Percentiles rank a stretch among this genome's conserved stretches.
phyloP scores from a whole-genome alignment of 2,113 vertebrate genomes.

The Dissostichus mawsoni region DNA sequence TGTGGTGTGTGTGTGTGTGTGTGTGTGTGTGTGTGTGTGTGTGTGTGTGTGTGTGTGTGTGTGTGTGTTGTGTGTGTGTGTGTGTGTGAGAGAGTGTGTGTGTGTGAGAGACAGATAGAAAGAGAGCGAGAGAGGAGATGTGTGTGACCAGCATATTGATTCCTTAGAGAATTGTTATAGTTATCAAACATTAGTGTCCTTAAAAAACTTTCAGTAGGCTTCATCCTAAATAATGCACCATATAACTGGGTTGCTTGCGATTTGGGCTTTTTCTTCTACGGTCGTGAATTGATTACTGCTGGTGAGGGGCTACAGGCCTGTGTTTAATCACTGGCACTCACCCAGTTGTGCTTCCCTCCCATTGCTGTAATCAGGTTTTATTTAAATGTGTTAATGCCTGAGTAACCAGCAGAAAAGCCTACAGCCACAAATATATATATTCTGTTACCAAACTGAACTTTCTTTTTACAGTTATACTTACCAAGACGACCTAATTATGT shows the following conservation, averaged over 20 bases:
- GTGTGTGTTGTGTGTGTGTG: conserved; percentile 32
- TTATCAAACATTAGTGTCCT: not conserved
- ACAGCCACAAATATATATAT: not conserved
- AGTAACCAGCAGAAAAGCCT: conserved; percentile 2
- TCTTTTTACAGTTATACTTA: not conserved
- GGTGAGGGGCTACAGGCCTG: conserved; percentile 1
- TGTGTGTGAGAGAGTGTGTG: not conserved
- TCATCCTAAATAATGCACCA: conserved; percentile 5
- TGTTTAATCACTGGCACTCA: conserved; percentile 26
- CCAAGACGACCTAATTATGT: conserved; percentile 12
- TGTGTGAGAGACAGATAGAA: conserved; percentile 3
- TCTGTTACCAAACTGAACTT: conserved; percentile 20
- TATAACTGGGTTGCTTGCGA: conserved; percentile 9
- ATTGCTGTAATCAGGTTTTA: conserved; percentile 31
- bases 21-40: conserved; percentile 34
- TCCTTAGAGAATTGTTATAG: conserved; percentile 38
- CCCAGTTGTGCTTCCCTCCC: not conserved
- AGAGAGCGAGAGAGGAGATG: conserved; percentile 12
- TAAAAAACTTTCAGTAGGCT: not conserved
- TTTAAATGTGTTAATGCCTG: conserved; percentile 35
- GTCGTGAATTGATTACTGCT: conserved; percentile 21
- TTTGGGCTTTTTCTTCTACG: not conserved
- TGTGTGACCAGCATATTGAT: conserved; percentile 44
- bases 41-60: conserved; percentile 35
- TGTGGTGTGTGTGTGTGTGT: conserved; percentile 28